Percentiles rank a stretch among this genome's conserved stretches.
Conservation (phyloP, 1,140 invertebrate species). For the Condylostylus longicornis region DNA sequence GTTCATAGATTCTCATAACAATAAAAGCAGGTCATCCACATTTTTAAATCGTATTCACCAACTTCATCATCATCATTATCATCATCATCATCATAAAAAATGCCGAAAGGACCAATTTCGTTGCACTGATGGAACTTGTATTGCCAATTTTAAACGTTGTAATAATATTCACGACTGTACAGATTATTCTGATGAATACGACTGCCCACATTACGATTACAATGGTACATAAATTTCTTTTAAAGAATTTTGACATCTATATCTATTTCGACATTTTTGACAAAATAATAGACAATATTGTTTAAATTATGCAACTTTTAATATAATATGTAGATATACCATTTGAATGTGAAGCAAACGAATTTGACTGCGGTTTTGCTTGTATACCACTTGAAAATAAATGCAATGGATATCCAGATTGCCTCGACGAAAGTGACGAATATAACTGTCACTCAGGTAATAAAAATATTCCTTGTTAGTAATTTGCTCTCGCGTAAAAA, state of each 20-base stretch:
- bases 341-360: conserved; percentile 22
- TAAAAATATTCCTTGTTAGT: background rate
- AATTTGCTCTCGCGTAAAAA: too few relatives aligned
- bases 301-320: too few relatives aligned
- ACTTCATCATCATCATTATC: too few relatives aligned
- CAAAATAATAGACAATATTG: background rate
- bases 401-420: conserved; percentile 57
- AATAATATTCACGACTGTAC: conserved; percentile 48
- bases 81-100: conserved; percentile 1
- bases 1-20: too few relatives aligned
- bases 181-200: conserved; percentile 50
- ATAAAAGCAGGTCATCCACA: too few relatives aligned
- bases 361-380: conserved; percentile 27
- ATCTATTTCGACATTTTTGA: background rate
- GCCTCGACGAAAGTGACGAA: conserved; percentile 59
- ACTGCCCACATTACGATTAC: conserved; percentile 35
- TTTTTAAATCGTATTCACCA: too few relatives aligned
- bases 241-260: conserved; percentile 8
- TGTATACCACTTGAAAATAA: conserved; percentile 35
- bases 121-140: conserved; percentile 49
- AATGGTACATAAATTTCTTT: conserved; percentile 22
- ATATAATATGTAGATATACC: too few relatives aligned
- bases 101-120: conserved; percentile 31
- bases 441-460: conserved; percentile 33
- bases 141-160: conserved; percentile 44